These are phyloP conservation scores for Zele albiditarsus DNA, from an alignment of 2,888 invertebrate species.

Conservation along the genomic window DNA sequence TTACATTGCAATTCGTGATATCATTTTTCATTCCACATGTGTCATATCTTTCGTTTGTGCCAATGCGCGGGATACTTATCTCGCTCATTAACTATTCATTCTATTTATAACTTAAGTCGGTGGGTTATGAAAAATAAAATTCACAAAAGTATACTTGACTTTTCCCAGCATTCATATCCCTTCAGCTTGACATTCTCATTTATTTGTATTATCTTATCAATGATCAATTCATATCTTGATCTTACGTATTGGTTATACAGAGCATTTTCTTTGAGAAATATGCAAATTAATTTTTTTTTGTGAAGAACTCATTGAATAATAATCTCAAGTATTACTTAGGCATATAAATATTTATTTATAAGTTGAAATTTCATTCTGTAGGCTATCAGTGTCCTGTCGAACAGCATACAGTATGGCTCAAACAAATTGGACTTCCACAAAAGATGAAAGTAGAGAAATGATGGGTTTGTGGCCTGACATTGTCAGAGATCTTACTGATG, in stretches of 20 bases:
- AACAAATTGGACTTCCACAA: slow-evolving; percentile 79
- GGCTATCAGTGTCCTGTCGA: slow-evolving; percentile 44
- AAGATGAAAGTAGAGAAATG: slow-evolving; percentile 90
- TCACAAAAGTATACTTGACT: not conserved
- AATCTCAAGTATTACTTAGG: not conserved
- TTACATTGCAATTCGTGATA: not conserved
- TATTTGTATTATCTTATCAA: not conserved
- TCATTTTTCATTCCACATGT: not conserved
- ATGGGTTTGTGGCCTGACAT: slow-evolving; percentile 92
- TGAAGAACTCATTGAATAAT: not conserved
- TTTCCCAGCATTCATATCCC: not conserved
- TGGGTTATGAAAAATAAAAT: not conserved
- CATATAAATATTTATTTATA: not conserved
- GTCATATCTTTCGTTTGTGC: not conserved
- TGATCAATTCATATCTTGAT: not conserved
- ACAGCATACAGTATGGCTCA: slow-evolving; percentile 59
- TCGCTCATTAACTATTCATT: not conserved
- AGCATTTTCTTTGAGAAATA: not conserved
- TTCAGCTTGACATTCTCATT: not conserved
- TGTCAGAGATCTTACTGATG: slow-evolving; percentile 87
- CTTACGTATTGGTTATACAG: not conserved
- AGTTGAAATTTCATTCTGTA: slow-evolving; percentile 27
- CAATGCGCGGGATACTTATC: not conserved
- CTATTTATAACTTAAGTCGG: not conserved
- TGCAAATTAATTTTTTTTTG: not conserved